Percentiles rank a stretch among this genome's conserved stretches.
Evolutionary conservation across 2,888 invertebrate genomes (phyloP).

Genomic region (Drosophila merina): DNA sequence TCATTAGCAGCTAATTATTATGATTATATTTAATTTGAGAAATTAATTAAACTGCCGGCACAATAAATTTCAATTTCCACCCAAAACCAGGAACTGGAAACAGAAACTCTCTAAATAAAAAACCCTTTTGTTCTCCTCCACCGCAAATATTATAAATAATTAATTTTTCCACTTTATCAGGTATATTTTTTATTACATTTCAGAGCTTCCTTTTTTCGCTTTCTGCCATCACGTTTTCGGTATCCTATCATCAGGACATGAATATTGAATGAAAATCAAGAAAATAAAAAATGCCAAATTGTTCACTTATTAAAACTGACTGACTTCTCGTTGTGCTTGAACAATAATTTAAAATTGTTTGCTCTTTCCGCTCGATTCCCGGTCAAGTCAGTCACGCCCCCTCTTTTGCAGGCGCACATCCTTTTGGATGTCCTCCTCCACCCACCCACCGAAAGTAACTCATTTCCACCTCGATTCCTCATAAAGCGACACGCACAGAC

Average conservation of each 20-base stretch:
- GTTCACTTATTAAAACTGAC: slow-evolving; percentile 37
- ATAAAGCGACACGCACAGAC: slow-evolving; percentile 36
- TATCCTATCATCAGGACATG: background rate
- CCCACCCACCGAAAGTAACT: slow-evolving; percentile 19
- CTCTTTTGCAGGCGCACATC: background rate
- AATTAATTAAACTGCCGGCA: background rate
- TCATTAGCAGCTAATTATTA: slow-evolving; percentile 1
- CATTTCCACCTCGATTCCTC: slow-evolving; percentile 45
- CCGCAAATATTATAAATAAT: background rate
- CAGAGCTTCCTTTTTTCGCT: too few relatives aligned
- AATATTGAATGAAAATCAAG: slow-evolving; percentile 12
- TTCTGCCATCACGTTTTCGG: background rate
- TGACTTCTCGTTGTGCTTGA: slow-evolving; percentile 30
- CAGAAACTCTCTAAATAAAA: background rate
- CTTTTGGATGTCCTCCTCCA: slow-evolving; percentile 6
- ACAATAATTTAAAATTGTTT: slow-evolving; percentile 43
- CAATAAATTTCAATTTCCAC: too few relatives aligned
- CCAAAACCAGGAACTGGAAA: background rate
- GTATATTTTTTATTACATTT: too few relatives aligned
- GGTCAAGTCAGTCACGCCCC: slow-evolving; percentile 10
- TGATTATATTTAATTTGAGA: background rate
- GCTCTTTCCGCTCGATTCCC: slow-evolving; percentile 35
- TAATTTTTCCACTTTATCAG: background rate
- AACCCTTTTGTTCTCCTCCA: too few relatives aligned
- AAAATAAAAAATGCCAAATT: slow-evolving; percentile 24